Evolutionary conservation across 1,140 invertebrate species (phyloP), one percentile per base, ranked within the genome.

Genomic region (Drosophila kikkawai): DNA sequence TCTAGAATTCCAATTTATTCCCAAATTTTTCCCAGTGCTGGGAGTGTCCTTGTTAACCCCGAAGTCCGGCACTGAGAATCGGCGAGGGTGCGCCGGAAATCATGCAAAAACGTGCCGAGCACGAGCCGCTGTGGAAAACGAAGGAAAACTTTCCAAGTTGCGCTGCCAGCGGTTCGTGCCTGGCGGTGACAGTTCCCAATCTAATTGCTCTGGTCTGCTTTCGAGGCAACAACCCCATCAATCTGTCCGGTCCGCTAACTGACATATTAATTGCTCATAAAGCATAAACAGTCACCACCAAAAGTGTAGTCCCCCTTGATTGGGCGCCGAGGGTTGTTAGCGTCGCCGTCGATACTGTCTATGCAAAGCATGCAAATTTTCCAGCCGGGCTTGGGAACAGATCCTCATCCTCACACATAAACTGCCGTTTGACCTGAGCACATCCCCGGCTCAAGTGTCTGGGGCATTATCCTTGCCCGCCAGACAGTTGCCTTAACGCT

Each of bases 91-190:
- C 42, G 59, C 78, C 83, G 84, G 80, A 87, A 84, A 80, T 90
- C 83, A 87, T 87, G 85, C 83, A 90, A 80, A 90, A 87, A 84
- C 83, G 85, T 87, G 83, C 61, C 83, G 61, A 39, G 15, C 84
- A 90, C 83, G 85, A 84, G 83, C 66, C 84, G 47, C 19, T 17
- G 36, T 50, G 68, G 55, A 60, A 82, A 81, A 53, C 55, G 29
- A 29, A 61, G 74, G 74, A 79, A 81, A 75, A 75, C 53, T 56
- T 71, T 68, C 34, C 73, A 61, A 74, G 63, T 66, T 64, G 34
- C 39, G 19, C 34, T 44, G 39, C 34, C 48, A 68, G 39, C 69
- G 29, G 7, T 56, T 68, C 57, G 58, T 73, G 80, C 51, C 84
- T 86, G 82, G 7, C 66, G 61, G 44, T 79, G 82, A 87, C 82